These are phyloP conservation scores for Phrynocephalus versicolor DNA, from an alignment of 2,113 vertebrate genomes.

Conservation along the genomic window DNA sequence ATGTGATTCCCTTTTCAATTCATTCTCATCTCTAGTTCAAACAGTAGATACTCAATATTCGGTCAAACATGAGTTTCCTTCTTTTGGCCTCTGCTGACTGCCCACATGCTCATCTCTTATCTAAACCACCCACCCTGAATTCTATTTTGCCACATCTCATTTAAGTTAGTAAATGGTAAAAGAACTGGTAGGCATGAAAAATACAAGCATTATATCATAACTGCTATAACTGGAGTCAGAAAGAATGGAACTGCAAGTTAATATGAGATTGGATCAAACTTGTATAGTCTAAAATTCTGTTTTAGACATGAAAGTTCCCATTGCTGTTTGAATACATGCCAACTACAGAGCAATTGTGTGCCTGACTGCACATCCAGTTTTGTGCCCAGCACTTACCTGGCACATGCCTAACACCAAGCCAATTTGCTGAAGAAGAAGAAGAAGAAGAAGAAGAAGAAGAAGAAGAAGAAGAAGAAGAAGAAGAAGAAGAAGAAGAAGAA, in stretches of 20 bases:
- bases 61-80: background rate
- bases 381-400: background rate
- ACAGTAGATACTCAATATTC: no score
- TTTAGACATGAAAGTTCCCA: no score
- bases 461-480: no score
- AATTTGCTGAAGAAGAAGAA: background rate
- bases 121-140: background rate
- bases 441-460: no score
- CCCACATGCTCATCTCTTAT: background rate
- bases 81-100: background rate
- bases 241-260: no score
- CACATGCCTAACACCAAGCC: background rate
- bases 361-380: no score
- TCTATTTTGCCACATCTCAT: background rate
- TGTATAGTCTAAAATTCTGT: no score
- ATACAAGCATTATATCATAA: background rate
- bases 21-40: no score
- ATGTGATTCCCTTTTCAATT: no score
- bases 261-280: no score
- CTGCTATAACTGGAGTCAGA: background rate
- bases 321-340: no score
- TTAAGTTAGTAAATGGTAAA: background rate
- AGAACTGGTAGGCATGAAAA: background rate
- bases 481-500: no score
- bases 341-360: background rate